Percentiles rank a stretch among this genome's conserved stretches.
phyloP scores from a whole-genome alignment of 2,113 vertebrate species.

The Rostratula benghalensis region DNA sequence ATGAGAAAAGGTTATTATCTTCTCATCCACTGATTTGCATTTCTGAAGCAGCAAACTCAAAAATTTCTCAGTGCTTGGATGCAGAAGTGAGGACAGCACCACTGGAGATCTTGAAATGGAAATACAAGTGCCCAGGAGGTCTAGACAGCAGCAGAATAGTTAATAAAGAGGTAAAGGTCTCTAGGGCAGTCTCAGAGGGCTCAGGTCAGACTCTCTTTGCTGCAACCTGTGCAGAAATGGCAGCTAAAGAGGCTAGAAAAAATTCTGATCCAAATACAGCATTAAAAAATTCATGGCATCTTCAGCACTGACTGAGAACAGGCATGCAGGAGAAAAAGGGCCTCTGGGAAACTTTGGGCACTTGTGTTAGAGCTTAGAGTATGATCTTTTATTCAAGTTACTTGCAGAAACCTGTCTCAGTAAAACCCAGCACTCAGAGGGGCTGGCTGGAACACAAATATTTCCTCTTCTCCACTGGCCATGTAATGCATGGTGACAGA shows the following conservation, averaged over 20 bases:
- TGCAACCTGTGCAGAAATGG: neutral
- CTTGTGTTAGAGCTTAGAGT: neutral
- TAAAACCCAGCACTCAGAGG: neutral
- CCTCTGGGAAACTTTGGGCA: neutral
- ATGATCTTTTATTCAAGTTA: neutral
- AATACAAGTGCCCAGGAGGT: neutral
- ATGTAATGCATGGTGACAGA: neutral
- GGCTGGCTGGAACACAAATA: neutral
- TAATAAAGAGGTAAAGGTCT: neutral
- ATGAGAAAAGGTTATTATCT: neutral
- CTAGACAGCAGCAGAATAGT: neutral
- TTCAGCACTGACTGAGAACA: neutral
- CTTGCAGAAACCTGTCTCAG: neutral
- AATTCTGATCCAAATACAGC: neutral
- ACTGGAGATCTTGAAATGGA: neutral
- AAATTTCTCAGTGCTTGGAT: neutral
- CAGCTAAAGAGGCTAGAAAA: neutral
- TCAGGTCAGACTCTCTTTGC: neutral
- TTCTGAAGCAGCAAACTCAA: neutral
- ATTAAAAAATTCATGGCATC: neutral
- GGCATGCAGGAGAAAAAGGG: neutral
- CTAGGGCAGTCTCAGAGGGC: neutral
- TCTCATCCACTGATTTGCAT: neutral
- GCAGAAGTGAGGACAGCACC: neutral
- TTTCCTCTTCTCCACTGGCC: neutral